A percentile compares a stretch with the other conserved stretches of the same genome.
Conservation (phyloP, 2,113 vertebrate species). For the Platichthys flesus region DNA sequence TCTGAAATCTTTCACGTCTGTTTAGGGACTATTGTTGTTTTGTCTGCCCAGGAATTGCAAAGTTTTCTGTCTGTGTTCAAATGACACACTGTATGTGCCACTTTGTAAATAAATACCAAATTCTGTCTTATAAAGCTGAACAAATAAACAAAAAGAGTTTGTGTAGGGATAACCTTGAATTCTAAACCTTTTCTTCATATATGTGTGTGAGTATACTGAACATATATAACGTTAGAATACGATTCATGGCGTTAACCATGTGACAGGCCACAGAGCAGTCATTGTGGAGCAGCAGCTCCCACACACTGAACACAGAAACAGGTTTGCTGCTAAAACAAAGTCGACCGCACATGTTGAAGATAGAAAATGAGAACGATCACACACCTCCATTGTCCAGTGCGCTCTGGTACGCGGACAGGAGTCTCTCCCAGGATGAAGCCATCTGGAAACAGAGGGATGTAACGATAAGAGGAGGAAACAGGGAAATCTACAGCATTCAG, state of each 20-base stretch:
- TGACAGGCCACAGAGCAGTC: conserved; percentile 42
- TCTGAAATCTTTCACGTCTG: background rate
- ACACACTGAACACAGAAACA: background rate
- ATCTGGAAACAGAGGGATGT: conserved; percentile 50
- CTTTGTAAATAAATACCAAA: background rate
- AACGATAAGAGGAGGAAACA: background rate
- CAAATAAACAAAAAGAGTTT: background rate
- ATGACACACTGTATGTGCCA: background rate
- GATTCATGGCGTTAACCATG: conserved; percentile 14
- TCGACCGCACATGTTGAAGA: background rate
- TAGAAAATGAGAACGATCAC: background rate
- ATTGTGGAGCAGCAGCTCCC: conserved; percentile 43
- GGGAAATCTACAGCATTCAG: background rate
- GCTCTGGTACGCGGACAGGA: conserved; percentile 68
- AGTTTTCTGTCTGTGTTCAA: no score
- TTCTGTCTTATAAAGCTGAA: background rate
- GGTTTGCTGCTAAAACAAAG: background rate
- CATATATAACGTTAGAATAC: background rate
- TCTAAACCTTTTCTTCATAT: background rate
- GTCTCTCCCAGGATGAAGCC: conserved; percentile 71
- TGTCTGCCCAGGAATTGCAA: background rate
- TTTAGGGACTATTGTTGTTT: background rate
- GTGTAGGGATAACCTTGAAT: no score
- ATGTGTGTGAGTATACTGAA: background rate
- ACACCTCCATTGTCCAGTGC: conserved; percentile 81